Evolutionary conservation across 1,140 invertebrate genomes (phyloP).

Genomic region (Nasonia longicornis): DNA sequence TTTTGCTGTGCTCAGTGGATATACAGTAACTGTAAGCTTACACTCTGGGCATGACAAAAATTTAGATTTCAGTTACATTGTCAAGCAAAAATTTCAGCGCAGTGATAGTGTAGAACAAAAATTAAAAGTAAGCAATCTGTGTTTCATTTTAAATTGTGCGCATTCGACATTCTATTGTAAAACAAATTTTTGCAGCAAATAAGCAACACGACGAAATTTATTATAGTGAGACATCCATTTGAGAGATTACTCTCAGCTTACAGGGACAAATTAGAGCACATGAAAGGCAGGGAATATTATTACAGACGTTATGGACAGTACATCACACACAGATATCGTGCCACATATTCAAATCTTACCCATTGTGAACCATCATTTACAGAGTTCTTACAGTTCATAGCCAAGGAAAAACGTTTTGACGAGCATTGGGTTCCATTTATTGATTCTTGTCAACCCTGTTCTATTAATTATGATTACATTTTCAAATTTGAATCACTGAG

Average conservation of each 20-base stretch:
- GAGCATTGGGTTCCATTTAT: constrained; percentile 69
- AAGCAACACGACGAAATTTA: constrained; percentile 52
- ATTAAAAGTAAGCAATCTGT: constrained; percentile 56
- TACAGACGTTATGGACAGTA: constrained; percentile 61
- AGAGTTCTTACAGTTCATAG: constrained; percentile 77
- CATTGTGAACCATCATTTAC: constrained; percentile 74
- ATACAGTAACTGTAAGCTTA: constrained; percentile 51
- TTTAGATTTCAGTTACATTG: constrained; percentile 49
- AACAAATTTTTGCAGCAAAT: constrained; percentile 25
- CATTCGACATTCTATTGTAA: not conserved
- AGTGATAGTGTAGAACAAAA: constrained; percentile 54
- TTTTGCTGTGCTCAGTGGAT: constrained; percentile 70
- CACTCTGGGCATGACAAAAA: not conserved
- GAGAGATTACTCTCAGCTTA: constrained; percentile 76
- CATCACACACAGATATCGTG: constrained; percentile 67
- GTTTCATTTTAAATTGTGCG: constrained; percentile 1
- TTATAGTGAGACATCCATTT: constrained; percentile 75
- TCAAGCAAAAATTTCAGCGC: constrained; percentile 57
- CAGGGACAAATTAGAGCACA: constrained; percentile 74
- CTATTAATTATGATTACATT: constrained; percentile 63
- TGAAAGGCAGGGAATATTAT: constrained; percentile 63
- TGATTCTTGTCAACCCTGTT: constrained; percentile 65
- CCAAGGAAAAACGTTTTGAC: constrained; percentile 66
- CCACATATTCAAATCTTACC: constrained; percentile 47
- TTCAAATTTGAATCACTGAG: constrained; percentile 65